These are phyloP conservation scores for Hydropotes inermis DNA, from an alignment of 2,113 vertebrate species.

Conservation along the genomic window DNA sequence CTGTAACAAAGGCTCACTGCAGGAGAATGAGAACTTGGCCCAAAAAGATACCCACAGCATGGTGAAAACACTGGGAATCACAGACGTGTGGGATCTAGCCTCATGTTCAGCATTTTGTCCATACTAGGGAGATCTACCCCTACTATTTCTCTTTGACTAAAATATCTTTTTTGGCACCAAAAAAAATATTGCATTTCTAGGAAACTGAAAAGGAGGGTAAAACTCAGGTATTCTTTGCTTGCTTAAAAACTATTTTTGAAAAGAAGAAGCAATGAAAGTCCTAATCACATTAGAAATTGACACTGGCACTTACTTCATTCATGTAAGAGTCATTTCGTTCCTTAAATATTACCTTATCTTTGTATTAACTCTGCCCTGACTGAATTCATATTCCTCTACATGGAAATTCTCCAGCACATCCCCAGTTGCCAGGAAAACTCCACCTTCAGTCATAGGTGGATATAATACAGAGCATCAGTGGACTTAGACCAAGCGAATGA, in stretches of 20 bases:
- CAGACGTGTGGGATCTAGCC: slow-evolving; percentile 51
- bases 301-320: neutral
- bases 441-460: neutral
- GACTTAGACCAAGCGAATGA: neutral
- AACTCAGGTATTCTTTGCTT: slow-evolving; percentile 40
- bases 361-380: neutral
- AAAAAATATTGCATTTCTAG: slow-evolving; percentile 63
- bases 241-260: neutral
- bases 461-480: neutral
- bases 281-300: neutral
- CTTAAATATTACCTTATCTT: neutral
- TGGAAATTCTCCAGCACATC: neutral
- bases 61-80: slow-evolving; percentile 64
- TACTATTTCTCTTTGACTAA: slow-evolving; percentile 76
- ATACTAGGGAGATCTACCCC: slow-evolving; percentile 63
- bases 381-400: neutral
- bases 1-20: slow-evolving; percentile 66
- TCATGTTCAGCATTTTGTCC: slow-evolving; percentile 71
- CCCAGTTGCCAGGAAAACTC: neutral
- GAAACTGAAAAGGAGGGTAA: slow-evolving; percentile 65
- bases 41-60: slow-evolving; percentile 53
- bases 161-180: slow-evolving; percentile 46
- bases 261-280: slow-evolving; percentile 8
- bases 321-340: neutral
- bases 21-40: slow-evolving; percentile 58